phyloP scores from a whole-genome alignment of 1,140 invertebrate genomes.

The Whitmania pigra region DNA sequence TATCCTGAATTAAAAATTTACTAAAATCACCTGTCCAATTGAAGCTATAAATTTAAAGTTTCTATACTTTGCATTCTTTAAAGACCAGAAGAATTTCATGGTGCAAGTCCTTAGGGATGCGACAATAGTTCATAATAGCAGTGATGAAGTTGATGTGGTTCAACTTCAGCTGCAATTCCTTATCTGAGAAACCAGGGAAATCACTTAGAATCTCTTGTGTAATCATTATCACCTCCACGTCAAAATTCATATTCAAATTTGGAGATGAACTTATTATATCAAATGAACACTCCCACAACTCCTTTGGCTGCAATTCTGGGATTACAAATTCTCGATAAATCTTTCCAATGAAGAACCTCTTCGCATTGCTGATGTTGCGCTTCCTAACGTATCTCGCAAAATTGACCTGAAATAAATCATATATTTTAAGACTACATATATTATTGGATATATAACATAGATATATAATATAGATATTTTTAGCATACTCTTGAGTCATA shows the following conservation, averaged over 20 bases:
- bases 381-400: constrained; percentile 72
- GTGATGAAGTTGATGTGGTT: constrained; percentile 69
- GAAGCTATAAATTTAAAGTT: not conserved
- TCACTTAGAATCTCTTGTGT: constrained; percentile 62
- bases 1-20: not conserved
- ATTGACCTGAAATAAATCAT: constrained; percentile 44
- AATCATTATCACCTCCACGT: constrained; percentile 69
- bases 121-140: constrained; percentile 64
- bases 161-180: constrained; percentile 60
- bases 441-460: not conserved
- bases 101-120: constrained; percentile 61
- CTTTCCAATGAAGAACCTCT: constrained; percentile 69
- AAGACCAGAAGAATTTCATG: constrained; percentile 53
- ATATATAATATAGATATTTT: not conserved
- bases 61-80: constrained; percentile 47
- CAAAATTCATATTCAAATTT: constrained; percentile 53
- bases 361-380: constrained; percentile 61
- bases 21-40: not conserved
- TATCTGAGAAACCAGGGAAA: constrained; percentile 52
- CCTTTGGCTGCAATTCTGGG: constrained; percentile 69
- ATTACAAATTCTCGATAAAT: constrained; percentile 73
- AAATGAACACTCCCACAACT: constrained; percentile 79
- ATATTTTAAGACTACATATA: constrained; percentile 5
- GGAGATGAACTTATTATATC: constrained; percentile 65
- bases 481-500: constrained; percentile 45